Evolutionary conservation across 2,888 invertebrate species (phyloP), one percentile per base, ranked within the genome.

Genomic region (Ceriagrion tenellum): DNA sequence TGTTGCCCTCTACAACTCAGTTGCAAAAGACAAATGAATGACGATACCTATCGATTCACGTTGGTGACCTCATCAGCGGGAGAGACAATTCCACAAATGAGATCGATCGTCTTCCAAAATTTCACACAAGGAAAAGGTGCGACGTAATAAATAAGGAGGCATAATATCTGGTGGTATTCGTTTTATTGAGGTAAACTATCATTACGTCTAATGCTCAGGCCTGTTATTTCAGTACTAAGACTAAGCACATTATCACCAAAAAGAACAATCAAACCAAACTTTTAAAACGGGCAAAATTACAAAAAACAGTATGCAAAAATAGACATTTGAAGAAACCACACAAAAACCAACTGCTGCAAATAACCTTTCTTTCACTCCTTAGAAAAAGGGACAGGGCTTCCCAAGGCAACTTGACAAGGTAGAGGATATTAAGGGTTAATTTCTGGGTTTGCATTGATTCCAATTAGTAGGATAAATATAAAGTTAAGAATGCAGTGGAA

Each of bases 241-340:
- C 96, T 95, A 96, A 95, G 96, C 96, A 96, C 95, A 96, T 95
- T 93, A 81, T 91, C 81, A 96, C 91, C 88, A 95, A 95, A 95
- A 95, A 95, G 69, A 59, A 88, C 90, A 91, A 95, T 95, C 47
- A 74, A 95, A 95, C 95, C 90, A 91, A 95, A 93, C 74, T 95
- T 91, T 95, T 88, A 95, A 95, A 95, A 95, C 95, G 95, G 95
- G 95, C 95, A 95, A 95, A 95, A 95, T 95, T 95, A 95, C 95
- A 95, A 96, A 96, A 96, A 95, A 95, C 95, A 95, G 95, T 91
- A 89, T 96, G 95, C 95, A 96, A 96, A 96, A 96, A 96, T 96
- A 96, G 95, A 95, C 95, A 95, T 95, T 95, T 96, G 95, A 96
- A 95, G 95, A 95, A 95, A 95, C 95, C 95, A 95, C 95, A 95